A percentile compares a stretch with the other conserved stretches of the same genome.
These are phyloP conservation scores for Mesorhabditis sp. DNA, from an alignment of 2,888 invertebrate genomes.

Conservation along the genomic window DNA sequence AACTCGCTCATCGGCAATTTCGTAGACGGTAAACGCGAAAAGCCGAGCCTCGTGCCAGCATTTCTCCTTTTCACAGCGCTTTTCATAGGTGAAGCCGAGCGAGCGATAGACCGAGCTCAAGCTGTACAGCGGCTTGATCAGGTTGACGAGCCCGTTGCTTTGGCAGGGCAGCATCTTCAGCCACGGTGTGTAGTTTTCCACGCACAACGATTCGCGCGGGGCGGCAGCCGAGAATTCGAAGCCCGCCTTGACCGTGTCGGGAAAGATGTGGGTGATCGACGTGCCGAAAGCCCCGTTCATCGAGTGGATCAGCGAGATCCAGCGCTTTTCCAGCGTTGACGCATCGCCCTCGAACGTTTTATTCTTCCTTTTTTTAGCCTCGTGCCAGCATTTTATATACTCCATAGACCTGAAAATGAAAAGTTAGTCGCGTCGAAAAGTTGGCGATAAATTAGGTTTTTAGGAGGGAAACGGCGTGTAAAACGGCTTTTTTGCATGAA, in stretches of 20 bases:
- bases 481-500: too few relatives aligned
- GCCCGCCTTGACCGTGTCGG: slow-evolving; percentile 59
- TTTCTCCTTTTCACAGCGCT: slow-evolving; percentile 7
- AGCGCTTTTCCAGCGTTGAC: slow-evolving; percentile 72
- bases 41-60: not conserved
- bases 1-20: not conserved
- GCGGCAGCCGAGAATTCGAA: slow-evolving; percentile 74
- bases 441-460: too few relatives aligned
- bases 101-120: slow-evolving; percentile 37
- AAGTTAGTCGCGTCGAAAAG: too few relatives aligned
- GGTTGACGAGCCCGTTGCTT: slow-evolving; percentile 76
- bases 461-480: too few relatives aligned
- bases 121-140: slow-evolving; percentile 78
- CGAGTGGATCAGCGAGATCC: slow-evolving; percentile 83
- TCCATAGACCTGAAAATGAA: too few relatives aligned
- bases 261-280: slow-evolving; percentile 87
- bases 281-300: slow-evolving; percentile 92
- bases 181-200: slow-evolving; percentile 97
- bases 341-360: slow-evolving; percentile 71
- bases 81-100: slow-evolving; percentile 6
- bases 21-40: not conserved
- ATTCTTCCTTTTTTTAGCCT: too few relatives aligned
- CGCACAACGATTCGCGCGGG: slow-evolving; percentile 92
- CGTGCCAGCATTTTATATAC: too few relatives aligned
- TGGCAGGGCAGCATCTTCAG: slow-evolving; percentile 93